These are phyloP conservation scores for Thamnaconus septentrionalis DNA, from an alignment of 2,113 vertebrate genomes.

Conservation along the genomic window DNA sequence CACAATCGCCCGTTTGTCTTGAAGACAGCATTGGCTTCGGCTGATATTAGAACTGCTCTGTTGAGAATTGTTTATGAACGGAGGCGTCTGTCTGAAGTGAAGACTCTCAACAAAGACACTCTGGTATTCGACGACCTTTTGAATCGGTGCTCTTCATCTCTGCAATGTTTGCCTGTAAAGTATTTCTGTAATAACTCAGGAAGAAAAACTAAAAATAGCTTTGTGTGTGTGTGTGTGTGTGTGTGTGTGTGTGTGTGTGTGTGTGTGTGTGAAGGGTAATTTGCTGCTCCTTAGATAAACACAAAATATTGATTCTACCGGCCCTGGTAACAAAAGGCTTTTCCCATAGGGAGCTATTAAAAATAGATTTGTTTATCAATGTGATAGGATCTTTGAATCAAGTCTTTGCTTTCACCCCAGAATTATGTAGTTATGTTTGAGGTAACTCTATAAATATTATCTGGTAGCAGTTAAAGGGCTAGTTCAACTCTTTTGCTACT, in stretches of 20 bases:
- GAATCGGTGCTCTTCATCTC: neutral
- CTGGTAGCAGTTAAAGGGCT: conserved; percentile 7
- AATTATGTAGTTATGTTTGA: too few species aligned
- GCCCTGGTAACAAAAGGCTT: neutral
- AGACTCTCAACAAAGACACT: conserved; percentile 16
- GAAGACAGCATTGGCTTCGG: conserved; percentile 4
- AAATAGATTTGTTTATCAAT: conserved; percentile 13
- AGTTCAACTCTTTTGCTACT: too few species aligned
- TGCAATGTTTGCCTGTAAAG: too few species aligned
- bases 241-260: too few species aligned
- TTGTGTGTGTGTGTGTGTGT: too few species aligned
- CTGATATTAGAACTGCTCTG: conserved; percentile 7
- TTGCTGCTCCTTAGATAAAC: conserved; percentile 2
- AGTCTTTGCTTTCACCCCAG: too few species aligned
- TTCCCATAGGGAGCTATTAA: neutral
- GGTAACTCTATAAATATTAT: conserved; percentile 7
- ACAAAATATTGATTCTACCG: conserved; percentile 22
- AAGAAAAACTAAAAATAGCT: too few species aligned
- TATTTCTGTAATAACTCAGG: too few species aligned
- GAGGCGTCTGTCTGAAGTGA: neutral
- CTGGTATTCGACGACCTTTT: neutral
- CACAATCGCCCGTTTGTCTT: conserved; percentile 14
- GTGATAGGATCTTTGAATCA: neutral
- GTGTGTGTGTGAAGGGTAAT: neutral
- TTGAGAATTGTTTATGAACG: conserved; percentile 18